A percentile compares a stretch with the other conserved stretches of the same genome.
Conservation (phyloP, 2,888 invertebrate genomes). For the Polydrusus cervinus region DNA sequence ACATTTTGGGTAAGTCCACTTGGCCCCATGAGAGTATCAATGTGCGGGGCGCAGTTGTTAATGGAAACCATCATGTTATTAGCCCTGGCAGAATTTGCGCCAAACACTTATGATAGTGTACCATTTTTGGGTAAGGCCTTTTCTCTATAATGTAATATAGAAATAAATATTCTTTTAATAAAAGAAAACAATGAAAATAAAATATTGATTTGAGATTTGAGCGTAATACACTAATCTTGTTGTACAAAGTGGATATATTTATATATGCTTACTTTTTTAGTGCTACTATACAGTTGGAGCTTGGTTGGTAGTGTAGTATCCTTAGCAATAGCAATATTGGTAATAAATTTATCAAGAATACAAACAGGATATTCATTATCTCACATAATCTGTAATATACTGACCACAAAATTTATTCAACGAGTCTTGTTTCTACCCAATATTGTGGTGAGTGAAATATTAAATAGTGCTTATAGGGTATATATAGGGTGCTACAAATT, state of each 20-base stretch:
- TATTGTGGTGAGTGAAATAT: constrained; percentile 62
- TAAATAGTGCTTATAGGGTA: too few relatives aligned
- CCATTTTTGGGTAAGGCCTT: constrained; percentile 66
- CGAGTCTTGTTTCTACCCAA: constrained; percentile 64
- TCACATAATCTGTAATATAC: constrained; percentile 60
- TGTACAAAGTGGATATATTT: too few relatives aligned
- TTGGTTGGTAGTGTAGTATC: constrained; percentile 62
- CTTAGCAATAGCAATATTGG: constrained; percentile 63
- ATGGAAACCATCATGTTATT: constrained; percentile 63
- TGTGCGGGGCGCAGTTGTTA: constrained; percentile 65
- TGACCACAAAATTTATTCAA: constrained; percentile 62
- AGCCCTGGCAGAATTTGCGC: constrained; percentile 62
- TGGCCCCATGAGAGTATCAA: constrained; percentile 64
- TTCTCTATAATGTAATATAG: too few relatives aligned
- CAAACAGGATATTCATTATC: constrained; percentile 62
- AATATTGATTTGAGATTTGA: too few relatives aligned
- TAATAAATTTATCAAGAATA: constrained; percentile 65
- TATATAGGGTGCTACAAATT: too few relatives aligned
- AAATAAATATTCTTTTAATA: too few relatives aligned
- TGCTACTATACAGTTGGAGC: constrained; percentile 64
- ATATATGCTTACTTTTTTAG: constrained; percentile 61
- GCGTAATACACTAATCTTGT: too few relatives aligned
- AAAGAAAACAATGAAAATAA: too few relatives aligned
- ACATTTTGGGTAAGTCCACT: constrained; percentile 68
- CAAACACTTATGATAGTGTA: constrained; percentile 63